Conservation (phyloP, 2,797 vertebrate species). For the Hafferia zeledoni region DNA sequence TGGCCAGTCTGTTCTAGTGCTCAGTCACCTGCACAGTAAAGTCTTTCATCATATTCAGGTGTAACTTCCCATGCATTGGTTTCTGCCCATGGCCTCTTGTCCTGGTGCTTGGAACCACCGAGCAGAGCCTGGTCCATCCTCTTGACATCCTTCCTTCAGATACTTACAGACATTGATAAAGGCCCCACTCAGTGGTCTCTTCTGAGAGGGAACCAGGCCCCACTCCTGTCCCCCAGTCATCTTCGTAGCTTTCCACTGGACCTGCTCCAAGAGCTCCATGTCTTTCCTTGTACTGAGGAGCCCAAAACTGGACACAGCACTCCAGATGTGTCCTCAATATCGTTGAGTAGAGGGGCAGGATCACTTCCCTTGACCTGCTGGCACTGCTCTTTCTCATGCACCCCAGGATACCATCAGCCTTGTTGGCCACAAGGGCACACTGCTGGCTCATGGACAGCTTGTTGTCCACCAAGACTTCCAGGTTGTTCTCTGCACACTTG, state of each 20-base stretch:
- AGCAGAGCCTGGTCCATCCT: neutral
- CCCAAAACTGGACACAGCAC: neutral
- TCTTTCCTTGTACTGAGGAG: neutral
- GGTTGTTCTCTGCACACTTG: neutral
- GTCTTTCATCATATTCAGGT: neutral
- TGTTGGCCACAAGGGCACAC: neutral
- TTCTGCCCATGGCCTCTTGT: neutral
- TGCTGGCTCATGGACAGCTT: neutral
- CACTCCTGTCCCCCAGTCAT: neutral
- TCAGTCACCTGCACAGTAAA: neutral
- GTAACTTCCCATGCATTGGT: neutral
- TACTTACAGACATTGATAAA: neutral
- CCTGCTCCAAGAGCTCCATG: neutral
- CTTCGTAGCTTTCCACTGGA: neutral
- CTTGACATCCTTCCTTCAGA: neutral
- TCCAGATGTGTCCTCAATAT: neutral
- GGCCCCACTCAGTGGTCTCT: neutral
- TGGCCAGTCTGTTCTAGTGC: neutral
- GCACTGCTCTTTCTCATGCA: neutral
- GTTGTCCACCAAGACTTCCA: neutral
- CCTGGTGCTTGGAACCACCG: neutral
- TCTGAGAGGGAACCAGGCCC: neutral
- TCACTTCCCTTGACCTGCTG: neutral
- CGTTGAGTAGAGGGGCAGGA: neutral
- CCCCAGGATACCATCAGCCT: neutral